Evolutionary conservation across 2,797 vertebrate genomes (phyloP), one percentile per base, ranked within the genome.

Genomic region (Gila robusta): DNA sequence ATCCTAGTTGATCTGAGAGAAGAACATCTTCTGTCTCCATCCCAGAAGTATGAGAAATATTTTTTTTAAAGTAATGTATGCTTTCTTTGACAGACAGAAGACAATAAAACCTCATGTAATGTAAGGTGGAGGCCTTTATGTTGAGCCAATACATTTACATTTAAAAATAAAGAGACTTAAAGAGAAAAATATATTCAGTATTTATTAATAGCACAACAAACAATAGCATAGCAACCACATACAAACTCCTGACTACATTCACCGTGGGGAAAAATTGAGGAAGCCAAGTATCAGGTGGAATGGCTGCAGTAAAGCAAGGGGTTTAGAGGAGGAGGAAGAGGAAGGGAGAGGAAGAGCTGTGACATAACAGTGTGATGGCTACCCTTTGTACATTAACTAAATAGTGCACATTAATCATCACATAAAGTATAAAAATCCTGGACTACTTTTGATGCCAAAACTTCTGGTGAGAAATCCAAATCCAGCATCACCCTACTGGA

Each of bases 271-370:
- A n/a, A 59, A 59, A 52, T 8, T 56, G 19, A 56, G 0, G 21
- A 56, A 56, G 54, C 23, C 54, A 44, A 44, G 41, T 1, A 1
- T 26, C n/a, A 64, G n/a, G 5, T 64, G 59, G 59, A 64, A 64
- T 26, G n/a, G 11, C n/a, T 64, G 59, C 11, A 11, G 59, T 62
- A 62, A 62, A 62, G n/a, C n/a, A 64, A 62, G 12, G 59, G 59
- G 5, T 64, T 64, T 64, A 12, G n/a, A 62, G 10, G 11, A 59
- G 1, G 23, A 21, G 54, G 23, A 9, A 56, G 8, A 59, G 9
- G 54, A n/a, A 59, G 10, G 56, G n/a, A 59, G 23, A 79, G 83
- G 44, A 37, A 85, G 74, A 1, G 32, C 17, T 85, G 66, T 79
- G 76, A 59, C 56, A 59, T 21, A 59, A 21, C 54, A n/a, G 21